A percentile compares a stretch with the other conserved stretches of the same genome.
These are phyloP conservation scores for Beroe ovata DNA, from an alignment of 37 sponge, comb jelly and placozoan genomes.

Conservation along the genomic window DNA sequence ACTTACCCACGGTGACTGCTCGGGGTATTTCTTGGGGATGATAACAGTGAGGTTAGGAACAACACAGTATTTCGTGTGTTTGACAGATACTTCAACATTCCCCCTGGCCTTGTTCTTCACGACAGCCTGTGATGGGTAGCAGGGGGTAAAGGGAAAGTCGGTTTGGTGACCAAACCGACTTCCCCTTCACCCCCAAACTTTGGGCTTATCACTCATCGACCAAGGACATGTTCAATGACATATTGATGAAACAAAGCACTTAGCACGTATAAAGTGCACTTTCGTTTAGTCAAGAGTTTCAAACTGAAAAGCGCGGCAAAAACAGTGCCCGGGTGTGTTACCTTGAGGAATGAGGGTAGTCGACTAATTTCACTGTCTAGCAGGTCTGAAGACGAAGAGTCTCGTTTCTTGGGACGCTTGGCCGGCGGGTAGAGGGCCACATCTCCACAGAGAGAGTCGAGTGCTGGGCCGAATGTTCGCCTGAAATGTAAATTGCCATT, in stretches of 20 bases:
- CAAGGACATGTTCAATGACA: too few relatives aligned
- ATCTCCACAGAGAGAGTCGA: conserved; percentile 6
- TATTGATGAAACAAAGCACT: too few relatives aligned
- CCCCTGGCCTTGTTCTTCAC: conserved; percentile 45
- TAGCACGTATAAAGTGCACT: too few relatives aligned
- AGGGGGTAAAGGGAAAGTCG: too few relatives aligned
- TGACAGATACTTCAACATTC: conserved; percentile 21
- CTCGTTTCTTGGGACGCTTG: conserved; percentile 58
- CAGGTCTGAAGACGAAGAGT: background rate
- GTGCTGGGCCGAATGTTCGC: conserved; percentile 34
- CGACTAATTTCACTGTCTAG: conserved; percentile 21
- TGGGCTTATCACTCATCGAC: too few relatives aligned
- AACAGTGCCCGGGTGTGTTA: background rate
- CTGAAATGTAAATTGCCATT: too few relatives aligned
- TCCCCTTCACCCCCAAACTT: too few relatives aligned
- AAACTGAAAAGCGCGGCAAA: too few relatives aligned
- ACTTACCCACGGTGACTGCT: conserved; percentile 44
- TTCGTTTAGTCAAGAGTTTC: too few relatives aligned
- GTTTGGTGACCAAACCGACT: too few relatives aligned
- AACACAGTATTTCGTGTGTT: background rate
- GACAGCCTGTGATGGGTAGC: background rate
- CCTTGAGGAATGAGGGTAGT: conserved; percentile 48
- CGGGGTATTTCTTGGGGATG: conserved; percentile 35
- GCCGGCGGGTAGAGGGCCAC: conserved; percentile 43
- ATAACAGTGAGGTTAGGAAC: background rate